Base-by-base conservation (phyloP, 2,797 vertebrate genomes). In the Melanotaenia pygmaea region DNA sequence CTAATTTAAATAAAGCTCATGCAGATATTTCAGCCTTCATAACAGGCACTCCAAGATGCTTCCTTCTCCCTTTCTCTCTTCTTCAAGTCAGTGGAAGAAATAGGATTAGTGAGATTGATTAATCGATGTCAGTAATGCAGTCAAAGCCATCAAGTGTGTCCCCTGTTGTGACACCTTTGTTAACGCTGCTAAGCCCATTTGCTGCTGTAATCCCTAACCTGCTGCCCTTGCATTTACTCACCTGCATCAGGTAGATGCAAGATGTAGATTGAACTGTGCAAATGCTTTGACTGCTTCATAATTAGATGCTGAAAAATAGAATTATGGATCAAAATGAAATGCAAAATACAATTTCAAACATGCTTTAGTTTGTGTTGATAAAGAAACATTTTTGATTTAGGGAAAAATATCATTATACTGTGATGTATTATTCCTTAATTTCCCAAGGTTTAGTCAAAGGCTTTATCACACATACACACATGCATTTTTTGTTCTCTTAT, bases 181-280 rank as follows among this genome's bases (percentile, higher is more conserved):
- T 79, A 90, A 90, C 89, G 86, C 87, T 83, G 66, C 75, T 94
- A 93, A 94, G 93, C 92, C 72, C 37, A 77, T 88, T 87, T 85
- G 81, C 85, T 54, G 35, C 35, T 60, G 47, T 93, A 94, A 94
- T 93, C 81, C 82, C 10, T 72, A 76, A 87, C 83, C 79, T 93
- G 94, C 94, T 94, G 86, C 45, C 62, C 74, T 83, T 85, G 94
- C 94, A 92, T 67, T 86, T 81, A 72, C 40, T 70, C 22, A 59
- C 79, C 79, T 85, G 73, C 0, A 67, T 84, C 83, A 86, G 82
- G 67, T 86, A 73, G 30, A 76, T 56, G 28, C 13, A 45, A 69
- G 67, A 64, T 66, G 28, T 34, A 73, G 11, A 37, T 20, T 63
- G 32, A 79, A 61, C 38, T 24, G 58, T 40, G 18, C 14, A 20